A percentile compares a stretch with the other conserved stretches of the same genome.
Conservation (phyloP, 2,888 invertebrate genomes). For the Cheilosia vernalis region DNA sequence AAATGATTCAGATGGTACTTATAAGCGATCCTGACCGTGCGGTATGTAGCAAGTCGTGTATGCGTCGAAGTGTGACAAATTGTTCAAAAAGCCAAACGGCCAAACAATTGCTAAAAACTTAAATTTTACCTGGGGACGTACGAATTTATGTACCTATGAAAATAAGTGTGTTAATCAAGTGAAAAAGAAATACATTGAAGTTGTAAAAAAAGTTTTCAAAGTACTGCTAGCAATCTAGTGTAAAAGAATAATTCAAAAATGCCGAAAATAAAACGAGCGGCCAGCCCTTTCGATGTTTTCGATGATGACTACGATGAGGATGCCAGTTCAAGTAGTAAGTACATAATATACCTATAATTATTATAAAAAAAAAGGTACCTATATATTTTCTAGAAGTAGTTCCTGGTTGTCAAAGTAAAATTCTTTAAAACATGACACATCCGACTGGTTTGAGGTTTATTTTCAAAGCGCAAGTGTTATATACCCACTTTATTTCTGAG, state of each 20-base stretch:
- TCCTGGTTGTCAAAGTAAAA: no score
- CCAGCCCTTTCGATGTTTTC: conserved; percentile 80
- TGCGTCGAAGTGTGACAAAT: conserved; percentile 24
- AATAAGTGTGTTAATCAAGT: not conserved
- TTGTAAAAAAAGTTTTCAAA: not conserved
- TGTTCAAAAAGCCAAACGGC: not conserved
- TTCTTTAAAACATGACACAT: no score
- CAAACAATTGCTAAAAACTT: no score
- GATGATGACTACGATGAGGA: conserved; percentile 83
- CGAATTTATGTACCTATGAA: not conserved
- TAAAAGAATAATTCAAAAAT: conserved; percentile 78
- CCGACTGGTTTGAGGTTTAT: no score
- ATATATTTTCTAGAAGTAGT: no score
- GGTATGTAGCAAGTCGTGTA: not conserved
- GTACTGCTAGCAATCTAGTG: not conserved
- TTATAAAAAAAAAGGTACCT: no score
- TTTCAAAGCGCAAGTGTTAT: no score
- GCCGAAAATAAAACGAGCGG: conserved; percentile 80
- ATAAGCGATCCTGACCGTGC: conserved; percentile 67
- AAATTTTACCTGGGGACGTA: not conserved
- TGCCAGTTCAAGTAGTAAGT: conserved; percentile 82
- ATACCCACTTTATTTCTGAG: no score
- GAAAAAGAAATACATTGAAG: not conserved
- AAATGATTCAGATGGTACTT: conserved; percentile 74
- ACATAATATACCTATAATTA: not conserved